Evolutionary conservation across 2,888 invertebrate species (phyloP).

Genomic region (Lycophotia porphyrea): DNA sequence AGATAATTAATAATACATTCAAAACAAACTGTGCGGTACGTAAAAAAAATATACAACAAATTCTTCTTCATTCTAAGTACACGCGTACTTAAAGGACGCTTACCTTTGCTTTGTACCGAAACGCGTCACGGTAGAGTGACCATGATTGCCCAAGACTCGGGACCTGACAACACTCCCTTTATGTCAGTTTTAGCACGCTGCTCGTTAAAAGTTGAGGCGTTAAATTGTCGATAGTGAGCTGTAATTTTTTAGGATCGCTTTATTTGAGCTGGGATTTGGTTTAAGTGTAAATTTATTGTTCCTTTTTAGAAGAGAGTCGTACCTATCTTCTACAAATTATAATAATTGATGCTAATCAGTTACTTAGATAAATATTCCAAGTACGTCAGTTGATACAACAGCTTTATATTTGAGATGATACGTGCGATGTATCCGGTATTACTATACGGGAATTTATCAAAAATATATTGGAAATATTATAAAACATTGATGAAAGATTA

Average conservation of each 20-base stretch:
- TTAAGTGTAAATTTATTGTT: not conserved
- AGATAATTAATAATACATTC: not conserved
- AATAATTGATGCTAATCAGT: not conserved
- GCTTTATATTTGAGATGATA: not conserved
- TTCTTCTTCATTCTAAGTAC: constrained; percentile 4
- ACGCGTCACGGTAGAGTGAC: constrained; percentile 44
- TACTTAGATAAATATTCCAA: not conserved
- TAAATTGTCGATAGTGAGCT: not conserved
- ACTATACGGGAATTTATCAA: too few species aligned
- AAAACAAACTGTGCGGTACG: not conserved
- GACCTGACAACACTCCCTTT: constrained; percentile 10
- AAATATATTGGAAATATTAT: too few species aligned
- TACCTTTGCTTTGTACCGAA: constrained; percentile 56
- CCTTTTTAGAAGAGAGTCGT: not conserved
- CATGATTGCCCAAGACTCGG: constrained; percentile 28
- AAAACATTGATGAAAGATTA: not conserved
- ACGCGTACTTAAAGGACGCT: constrained; percentile 36
- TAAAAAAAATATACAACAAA: not conserved
- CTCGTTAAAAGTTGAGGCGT: constrained; percentile 8
- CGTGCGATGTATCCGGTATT: not conserved
- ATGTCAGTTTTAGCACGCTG: constrained; percentile 21
- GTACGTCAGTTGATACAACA: not conserved
- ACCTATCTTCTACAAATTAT: not conserved
- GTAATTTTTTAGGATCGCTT: not conserved
- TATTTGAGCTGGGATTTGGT: not conserved